A percentile compares a stretch with the other conserved stretches of the same genome.
Evolutionary conservation across 2,113 vertebrate genomes (phyloP).

Genomic region (Coptodon rendalli): DNA sequence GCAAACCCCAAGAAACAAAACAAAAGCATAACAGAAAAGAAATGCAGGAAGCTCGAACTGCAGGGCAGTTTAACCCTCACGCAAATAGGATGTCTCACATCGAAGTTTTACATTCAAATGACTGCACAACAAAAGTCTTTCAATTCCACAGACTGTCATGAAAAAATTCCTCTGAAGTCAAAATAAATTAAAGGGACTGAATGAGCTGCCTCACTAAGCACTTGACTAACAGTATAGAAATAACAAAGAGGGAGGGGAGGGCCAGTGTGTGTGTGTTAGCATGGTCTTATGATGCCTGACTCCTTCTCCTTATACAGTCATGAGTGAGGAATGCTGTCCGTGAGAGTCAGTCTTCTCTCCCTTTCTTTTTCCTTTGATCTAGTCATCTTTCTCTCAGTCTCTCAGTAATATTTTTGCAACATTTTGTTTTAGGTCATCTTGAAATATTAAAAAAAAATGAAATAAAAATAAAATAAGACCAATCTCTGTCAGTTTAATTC

Average conservation of each 20-base stretch:
- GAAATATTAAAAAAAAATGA: background rate
- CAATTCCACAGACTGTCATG: background rate
- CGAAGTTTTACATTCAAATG: background rate
- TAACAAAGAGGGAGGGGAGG: background rate
- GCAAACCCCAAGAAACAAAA: background rate
- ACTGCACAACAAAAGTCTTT: background rate
- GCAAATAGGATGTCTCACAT: background rate
- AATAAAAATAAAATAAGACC: background rate
- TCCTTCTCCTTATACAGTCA: slow-evolving; percentile 67
- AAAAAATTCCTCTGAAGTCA: background rate
- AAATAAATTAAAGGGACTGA: background rate
- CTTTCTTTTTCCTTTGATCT: slow-evolving; percentile 30
- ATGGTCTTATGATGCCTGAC: slow-evolving; percentile 22
- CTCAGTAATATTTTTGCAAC: background rate
- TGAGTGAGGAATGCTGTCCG: slow-evolving; percentile 51
- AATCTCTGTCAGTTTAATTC: background rate
- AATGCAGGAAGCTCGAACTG: background rate
- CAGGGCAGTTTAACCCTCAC: background rate
- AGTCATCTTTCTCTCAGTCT: background rate
- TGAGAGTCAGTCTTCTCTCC: slow-evolving; percentile 23
- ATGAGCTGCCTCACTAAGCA: background rate
- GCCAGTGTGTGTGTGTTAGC: slow-evolving; percentile 13
- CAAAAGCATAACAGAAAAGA: background rate
- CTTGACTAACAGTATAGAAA: slow-evolving; percentile 8
- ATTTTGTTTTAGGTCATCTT: background rate